Evolutionary conservation across 64 coral and sea anemone genomes (phyloP).

Genomic region (Acropora yongei): DNA sequence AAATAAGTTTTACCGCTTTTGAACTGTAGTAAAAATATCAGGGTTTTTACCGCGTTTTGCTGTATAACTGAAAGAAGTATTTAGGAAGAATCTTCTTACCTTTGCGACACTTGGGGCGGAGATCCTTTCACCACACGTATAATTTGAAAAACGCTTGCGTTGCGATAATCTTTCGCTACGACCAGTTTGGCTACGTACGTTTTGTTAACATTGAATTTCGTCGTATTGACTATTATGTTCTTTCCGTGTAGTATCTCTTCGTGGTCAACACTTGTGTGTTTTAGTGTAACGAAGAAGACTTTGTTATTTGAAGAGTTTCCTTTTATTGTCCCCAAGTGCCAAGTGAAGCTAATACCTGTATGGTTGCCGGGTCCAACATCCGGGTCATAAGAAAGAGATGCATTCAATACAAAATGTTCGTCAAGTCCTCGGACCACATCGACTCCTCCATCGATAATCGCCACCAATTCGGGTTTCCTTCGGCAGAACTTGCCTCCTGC

Average conservation of each 20-base stretch:
- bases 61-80: no score
- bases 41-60: no score
- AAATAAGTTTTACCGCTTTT: no score
- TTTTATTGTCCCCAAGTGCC: neutral
- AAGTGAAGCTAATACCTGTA: conserved; percentile 28
- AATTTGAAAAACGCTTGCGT: neutral
- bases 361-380: conserved; percentile 45
- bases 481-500: neutral
- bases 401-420: conserved; percentile 15
- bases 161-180: conserved; percentile 16
- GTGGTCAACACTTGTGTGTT: neutral
- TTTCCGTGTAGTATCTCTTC: neutral
- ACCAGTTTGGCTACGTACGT: conserved; percentile 19
- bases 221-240: neutral
- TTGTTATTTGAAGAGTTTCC: neutral
- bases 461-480: conserved; percentile 13
- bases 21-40: no score
- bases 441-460: conserved; percentile 10
- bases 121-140: conserved; percentile 4
- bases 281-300: neutral
- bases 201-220: neutral
- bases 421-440: neutral
- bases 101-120: conserved; percentile 23
- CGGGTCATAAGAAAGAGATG: conserved; percentile 36
- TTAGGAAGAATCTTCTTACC: neutral